Evolutionary conservation across 1,140 invertebrate genomes (phyloP), one percentile per base, ranked within the genome.

Genomic region (Bombus waltoni): DNA sequence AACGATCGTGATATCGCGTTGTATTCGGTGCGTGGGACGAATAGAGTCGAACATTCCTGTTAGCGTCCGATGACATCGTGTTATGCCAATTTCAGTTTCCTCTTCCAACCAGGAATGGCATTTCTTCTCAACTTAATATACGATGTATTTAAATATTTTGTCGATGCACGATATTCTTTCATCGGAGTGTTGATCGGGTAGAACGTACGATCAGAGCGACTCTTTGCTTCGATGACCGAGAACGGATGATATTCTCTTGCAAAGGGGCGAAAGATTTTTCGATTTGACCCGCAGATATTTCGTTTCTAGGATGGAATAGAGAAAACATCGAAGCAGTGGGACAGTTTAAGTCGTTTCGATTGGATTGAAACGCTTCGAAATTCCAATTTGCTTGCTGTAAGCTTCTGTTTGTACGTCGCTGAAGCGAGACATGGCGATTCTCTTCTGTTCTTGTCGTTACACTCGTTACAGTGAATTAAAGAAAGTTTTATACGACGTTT

Each of bases 201-300:
- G 5, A 0, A 10, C 11, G 28, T 18, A 18, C 13, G 22, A 18
- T 53, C 18, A 62, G 10, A 59, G 9, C 28, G 8, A 6, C 0
- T 9, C 57, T n/a, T 62, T 62, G 59, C 10, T 62, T 11, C 0
- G 10, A 62, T n/a, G 3, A 62, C 28, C 22, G 11, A 62, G 1
- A 28, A n/a, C 4, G 4, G 4, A n/a, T 15, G 13, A 2, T n/a
- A 13, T n/a, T 1, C 1, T 4, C 0, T 2, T 62, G 28, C 28
- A n/a, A n/a, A 5, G 1, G 28, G 28, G 13, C 4, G 3, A 62
- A 62, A 28, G 3, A 62, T 28, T 1, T 62, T 53, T 8, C 18
- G 22, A 13, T 62, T 62, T 62, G 18, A 6, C 47, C 47, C 6
- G 5, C 3, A 62, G 28, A 62, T 62, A 62, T 62, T 62, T 62